Evolutionary conservation across 2,113 vertebrate genomes (phyloP), one percentile per base, ranked within the genome.

Genomic region (Tragulus kanchil): DNA sequence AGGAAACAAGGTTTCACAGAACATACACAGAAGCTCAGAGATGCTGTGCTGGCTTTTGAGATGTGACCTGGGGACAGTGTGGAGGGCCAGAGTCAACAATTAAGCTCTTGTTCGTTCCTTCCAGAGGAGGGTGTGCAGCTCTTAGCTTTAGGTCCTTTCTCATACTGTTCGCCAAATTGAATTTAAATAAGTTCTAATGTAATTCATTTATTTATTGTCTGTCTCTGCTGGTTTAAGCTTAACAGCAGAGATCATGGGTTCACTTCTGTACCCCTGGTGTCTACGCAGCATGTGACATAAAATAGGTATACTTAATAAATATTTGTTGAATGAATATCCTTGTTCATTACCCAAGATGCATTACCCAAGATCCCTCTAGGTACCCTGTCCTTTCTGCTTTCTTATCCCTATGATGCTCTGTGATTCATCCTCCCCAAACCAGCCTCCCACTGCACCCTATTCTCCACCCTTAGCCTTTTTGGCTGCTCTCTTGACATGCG

Each of bases 141-240:
- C 31, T 87, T 73, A 54, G 88, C 45, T 93, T 84, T 79, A 62
- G 64, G 79, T 52, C 71, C 89, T 95, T 87, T 81, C 77, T 69
- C 58, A 64, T 64, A 31, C 11, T 25, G 17, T 56, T 89, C 94
- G 84, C 65, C 59, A 78, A 89, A 88, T 0, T 86, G 54, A 82
- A 88, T n/a, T 86, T 86, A 85, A 85, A 79, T 71, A 85, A 77
- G 25, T 90, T 50, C 31, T 10, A 59, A 59, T 56, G 59, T 82
- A 61, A 79, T 81, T 69, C 89, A 48, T 64, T 88, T 87, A 16
- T 64, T 82, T 83, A 64, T 61, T 85, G 52, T 67, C 83, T 54
- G 31, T 78, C 83, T 94, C n/a, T 86, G 78, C 58, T 71, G 28
- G 52, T 67, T 93, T 84, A 65, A 90, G 13, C 36, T 79, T 73